Conservation (phyloP, 2,797 vertebrate species). For the Halcyon leucocephala region DNA sequence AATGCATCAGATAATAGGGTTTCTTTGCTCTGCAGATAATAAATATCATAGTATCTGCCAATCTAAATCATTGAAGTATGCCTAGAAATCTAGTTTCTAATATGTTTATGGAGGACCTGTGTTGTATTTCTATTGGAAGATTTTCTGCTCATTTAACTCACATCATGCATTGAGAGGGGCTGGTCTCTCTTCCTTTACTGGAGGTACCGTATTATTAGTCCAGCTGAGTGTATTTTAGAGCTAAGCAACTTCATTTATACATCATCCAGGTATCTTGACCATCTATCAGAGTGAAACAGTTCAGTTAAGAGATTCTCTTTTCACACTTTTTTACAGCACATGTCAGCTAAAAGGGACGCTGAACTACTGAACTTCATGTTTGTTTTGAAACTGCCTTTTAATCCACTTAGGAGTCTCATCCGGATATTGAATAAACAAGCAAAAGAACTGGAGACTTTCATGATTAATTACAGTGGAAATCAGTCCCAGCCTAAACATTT, state of each 20-base stretch:
- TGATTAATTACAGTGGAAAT: conserved; percentile 56
- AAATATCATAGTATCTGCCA: background rate
- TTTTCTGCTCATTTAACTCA: background rate
- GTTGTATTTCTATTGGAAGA: background rate
- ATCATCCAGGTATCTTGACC: background rate
- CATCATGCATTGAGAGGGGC: background rate
- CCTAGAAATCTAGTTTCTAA: background rate
- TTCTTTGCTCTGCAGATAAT: background rate
- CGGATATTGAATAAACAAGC: conserved; percentile 51
- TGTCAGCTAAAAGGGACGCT: background rate
- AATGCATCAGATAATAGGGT: background rate
- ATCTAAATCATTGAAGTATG: background rate
- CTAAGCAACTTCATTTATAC: background rate
- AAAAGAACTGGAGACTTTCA: conserved; percentile 33
- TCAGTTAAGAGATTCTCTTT: background rate
- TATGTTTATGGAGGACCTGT: background rate
- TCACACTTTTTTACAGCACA: background rate
- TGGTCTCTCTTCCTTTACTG: background rate
- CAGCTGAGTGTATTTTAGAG: background rate
- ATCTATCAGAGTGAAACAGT: background rate
- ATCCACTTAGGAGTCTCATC: conserved; percentile 19
- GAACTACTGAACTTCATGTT: conserved; percentile 21
- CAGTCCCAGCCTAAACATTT: conserved; percentile 47
- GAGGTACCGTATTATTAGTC: background rate
- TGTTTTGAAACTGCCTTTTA: conserved; percentile 54